phyloP scores from a whole-genome alignment of 2,888 invertebrate genomes.

The Synergus gifuensis region DNA sequence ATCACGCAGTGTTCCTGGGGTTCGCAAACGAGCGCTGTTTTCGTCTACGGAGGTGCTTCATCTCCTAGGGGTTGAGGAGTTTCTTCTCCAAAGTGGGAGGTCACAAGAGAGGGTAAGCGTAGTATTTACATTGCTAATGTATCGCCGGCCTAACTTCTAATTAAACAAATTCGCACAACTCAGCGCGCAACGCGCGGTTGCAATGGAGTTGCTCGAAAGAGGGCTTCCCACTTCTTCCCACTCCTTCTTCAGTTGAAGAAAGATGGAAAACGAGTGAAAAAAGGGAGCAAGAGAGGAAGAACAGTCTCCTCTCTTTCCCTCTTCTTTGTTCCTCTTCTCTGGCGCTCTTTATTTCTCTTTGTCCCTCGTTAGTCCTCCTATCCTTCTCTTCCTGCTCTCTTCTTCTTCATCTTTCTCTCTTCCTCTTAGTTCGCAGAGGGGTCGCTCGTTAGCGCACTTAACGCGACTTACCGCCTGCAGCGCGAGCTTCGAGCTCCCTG shows the following conservation, averaged over 20 bases:
- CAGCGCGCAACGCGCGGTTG: slow-evolving; percentile 66
- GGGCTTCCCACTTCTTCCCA: slow-evolving; percentile 42
- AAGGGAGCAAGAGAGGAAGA: slow-evolving; percentile 49
- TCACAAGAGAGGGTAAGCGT: slow-evolving; percentile 54
- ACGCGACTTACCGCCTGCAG: slow-evolving; percentile 76
- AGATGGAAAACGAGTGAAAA: slow-evolving; percentile 46
- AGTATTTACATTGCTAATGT: slow-evolving; percentile 77
- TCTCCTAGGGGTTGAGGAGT: slow-evolving; percentile 31
- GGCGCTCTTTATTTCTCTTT: neutral
- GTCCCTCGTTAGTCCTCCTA: neutral
- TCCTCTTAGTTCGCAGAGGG: slow-evolving; percentile 59
- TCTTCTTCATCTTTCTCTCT: neutral
- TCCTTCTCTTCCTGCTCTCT: slow-evolving; percentile 1
- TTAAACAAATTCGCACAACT: slow-evolving; percentile 77
- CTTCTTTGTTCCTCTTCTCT: neutral
- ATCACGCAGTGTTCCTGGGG: slow-evolving; percentile 62
- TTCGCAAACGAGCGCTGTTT: slow-evolving; percentile 51
- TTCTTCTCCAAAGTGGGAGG: slow-evolving; percentile 18
- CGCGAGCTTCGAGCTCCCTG: slow-evolving; percentile 69
- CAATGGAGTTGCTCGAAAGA: slow-evolving; percentile 65
- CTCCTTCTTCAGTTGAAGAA: neutral
- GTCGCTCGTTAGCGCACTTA: slow-evolving; percentile 77
- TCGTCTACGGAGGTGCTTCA: slow-evolving; percentile 42
- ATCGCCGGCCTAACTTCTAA: slow-evolving; percentile 77
- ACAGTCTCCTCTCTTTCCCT: neutral